These are phyloP conservation scores for Trissonchulus latispiculum DNA, from an alignment of 2,888 invertebrate genomes.

Conservation along the genomic window DNA sequence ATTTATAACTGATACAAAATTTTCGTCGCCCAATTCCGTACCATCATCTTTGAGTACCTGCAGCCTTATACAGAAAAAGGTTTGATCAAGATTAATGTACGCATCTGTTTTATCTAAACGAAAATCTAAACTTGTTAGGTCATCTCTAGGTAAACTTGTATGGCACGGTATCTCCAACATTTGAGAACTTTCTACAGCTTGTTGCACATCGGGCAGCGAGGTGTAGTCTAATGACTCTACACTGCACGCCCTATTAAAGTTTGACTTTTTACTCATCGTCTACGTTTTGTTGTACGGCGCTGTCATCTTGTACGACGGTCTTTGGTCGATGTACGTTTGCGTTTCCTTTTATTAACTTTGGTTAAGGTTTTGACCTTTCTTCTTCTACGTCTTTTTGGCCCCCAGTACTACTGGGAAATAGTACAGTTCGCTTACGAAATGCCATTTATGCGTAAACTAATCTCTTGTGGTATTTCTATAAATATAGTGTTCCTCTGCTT, in stretches of 20 bases:
- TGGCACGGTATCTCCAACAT: not conserved
- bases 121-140: not conserved
- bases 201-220: not conserved
- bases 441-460: no score
- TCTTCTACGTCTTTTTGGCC: no score
- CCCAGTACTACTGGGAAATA: no score
- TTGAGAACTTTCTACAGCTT: not conserved
- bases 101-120: not conserved
- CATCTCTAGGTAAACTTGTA: not conserved
- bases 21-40: not conserved
- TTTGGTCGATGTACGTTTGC: no score
- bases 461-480: no score
- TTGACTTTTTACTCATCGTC: no score
- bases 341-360: no score
- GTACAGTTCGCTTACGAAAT: no score
- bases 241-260: not conserved
- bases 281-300: no score
- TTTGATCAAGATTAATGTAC: not conserved
- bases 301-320: no score
- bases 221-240: not conserved
- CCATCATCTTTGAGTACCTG: not conserved
- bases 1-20: not conserved
- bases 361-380: no score
- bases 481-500: no score
- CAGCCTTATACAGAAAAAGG: not conserved